Evolutionary conservation across 2,113 vertebrate species (phyloP).

Genomic region (Microcebus jonahi): DNA sequence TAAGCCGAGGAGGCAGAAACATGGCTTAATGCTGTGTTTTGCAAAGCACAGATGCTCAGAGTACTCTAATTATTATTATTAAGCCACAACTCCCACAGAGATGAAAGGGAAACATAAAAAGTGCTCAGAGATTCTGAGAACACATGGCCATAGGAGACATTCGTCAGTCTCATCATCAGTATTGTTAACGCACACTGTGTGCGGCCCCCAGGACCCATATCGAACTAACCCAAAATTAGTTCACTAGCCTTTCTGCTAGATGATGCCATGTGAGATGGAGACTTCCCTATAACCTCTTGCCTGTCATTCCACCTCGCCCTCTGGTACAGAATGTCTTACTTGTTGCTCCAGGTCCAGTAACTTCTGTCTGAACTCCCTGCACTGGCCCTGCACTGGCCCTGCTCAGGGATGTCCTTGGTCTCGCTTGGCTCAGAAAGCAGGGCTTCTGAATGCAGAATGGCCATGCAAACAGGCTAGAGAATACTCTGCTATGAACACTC

Average conservation of each 20-base stretch:
- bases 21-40: slow-evolving; percentile 53
- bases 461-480: background rate
- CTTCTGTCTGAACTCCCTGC: background rate
- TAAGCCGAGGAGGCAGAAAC: slow-evolving; percentile 29
- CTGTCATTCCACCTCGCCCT: background rate
- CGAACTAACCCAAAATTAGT: background rate
- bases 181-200: background rate
- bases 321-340: background rate
- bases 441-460: background rate
- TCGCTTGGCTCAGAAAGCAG: background rate
- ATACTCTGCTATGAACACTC: background rate
- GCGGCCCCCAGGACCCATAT: background rate
- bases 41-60: slow-evolving; percentile 54
- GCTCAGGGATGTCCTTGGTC: background rate
- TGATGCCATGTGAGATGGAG: background rate
- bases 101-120: slow-evolving; percentile 47
- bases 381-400: background rate
- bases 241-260: slow-evolving; percentile 15
- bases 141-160: background rate
- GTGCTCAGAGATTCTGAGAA: slow-evolving; percentile 29
- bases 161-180: background rate
- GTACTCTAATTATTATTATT: slow-evolving; percentile 66
- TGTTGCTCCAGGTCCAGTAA: background rate
- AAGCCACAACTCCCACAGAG: slow-evolving; percentile 60
- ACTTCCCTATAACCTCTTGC: background rate